Percentiles rank a stretch among this genome's conserved stretches.
Conservation (phyloP, 1,140 invertebrate genomes). For the Subanguina moxae region DNA sequence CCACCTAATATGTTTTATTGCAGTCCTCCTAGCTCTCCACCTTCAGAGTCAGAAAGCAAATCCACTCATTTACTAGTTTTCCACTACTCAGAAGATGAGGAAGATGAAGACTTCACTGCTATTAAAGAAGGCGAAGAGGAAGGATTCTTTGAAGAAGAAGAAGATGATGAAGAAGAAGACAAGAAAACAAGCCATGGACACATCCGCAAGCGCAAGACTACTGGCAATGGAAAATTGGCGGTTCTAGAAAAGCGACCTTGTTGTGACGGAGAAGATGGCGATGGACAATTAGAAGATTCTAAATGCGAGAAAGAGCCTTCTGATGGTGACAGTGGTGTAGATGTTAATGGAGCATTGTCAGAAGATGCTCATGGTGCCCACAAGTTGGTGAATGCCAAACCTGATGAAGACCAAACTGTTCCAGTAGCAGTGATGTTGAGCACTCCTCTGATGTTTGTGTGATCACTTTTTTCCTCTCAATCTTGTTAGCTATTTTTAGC, state of each 20-base stretch:
- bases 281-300: not conserved
- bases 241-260: constrained; percentile 1
- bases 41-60: not conserved
- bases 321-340: not conserved
- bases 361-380: not conserved
- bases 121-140: not conserved
- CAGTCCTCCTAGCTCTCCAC: not conserved
- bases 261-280: not conserved
- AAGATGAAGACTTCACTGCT: not conserved
- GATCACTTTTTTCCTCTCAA: not conserved
- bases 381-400: not conserved
- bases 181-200: no score
- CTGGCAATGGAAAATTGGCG: not conserved
- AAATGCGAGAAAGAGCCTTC: not conserved
- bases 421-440: not conserved
- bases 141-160: constrained; percentile 4
- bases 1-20: not conserved
- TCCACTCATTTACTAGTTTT: not conserved
- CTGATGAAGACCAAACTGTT: not conserved
- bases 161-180: not conserved
- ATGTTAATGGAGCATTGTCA: not conserved
- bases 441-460: not conserved
- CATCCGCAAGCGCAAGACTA: not conserved
- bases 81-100: not conserved
- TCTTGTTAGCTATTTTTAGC: not conserved